Evolutionary conservation across 2,113 vertebrate species (phyloP).

Genomic region (Ictidomys tridecemlineatus): DNA sequence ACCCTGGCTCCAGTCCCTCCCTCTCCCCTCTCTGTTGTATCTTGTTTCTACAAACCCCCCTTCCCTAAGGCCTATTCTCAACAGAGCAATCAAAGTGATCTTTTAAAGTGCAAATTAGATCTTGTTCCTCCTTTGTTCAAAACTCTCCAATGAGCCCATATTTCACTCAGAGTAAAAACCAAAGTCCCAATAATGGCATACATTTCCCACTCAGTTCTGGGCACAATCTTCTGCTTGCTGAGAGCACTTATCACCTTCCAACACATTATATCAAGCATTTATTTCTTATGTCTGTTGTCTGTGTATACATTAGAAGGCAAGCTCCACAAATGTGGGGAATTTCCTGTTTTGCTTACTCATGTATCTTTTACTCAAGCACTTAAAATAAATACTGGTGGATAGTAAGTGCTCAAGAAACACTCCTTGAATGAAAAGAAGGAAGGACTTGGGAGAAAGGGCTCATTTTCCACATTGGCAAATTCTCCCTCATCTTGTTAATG

Average conservation of each 20-base stretch:
- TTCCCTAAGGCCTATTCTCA: not conserved
- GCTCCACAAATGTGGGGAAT: not conserved
- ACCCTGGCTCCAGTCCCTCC: not conserved
- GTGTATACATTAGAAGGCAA: not conserved
- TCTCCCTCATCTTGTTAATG: slow-evolving; percentile 25
- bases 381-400: slow-evolving; percentile 13
- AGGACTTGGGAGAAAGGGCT: not conserved
- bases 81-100: not conserved
- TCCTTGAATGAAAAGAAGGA: not conserved
- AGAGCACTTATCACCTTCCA: not conserved
- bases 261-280: not conserved
- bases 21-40: not conserved
- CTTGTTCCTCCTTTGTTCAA: not conserved
- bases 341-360: slow-evolving; percentile 15
- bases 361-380: not conserved
- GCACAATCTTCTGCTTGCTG: slow-evolving; percentile 13
- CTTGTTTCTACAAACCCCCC: not conserved
- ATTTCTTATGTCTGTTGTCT: slow-evolving; percentile 18
- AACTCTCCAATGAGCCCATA: not conserved
- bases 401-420: not conserved
- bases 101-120: slow-evolving; percentile 14
- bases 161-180: slow-evolving; percentile 33
- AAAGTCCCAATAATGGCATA: not conserved
- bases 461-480: slow-evolving; percentile 19
- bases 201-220: not conserved